Conservation (phyloP, 1,140 invertebrate species). For the Drosophila equinoxialis region DNA sequence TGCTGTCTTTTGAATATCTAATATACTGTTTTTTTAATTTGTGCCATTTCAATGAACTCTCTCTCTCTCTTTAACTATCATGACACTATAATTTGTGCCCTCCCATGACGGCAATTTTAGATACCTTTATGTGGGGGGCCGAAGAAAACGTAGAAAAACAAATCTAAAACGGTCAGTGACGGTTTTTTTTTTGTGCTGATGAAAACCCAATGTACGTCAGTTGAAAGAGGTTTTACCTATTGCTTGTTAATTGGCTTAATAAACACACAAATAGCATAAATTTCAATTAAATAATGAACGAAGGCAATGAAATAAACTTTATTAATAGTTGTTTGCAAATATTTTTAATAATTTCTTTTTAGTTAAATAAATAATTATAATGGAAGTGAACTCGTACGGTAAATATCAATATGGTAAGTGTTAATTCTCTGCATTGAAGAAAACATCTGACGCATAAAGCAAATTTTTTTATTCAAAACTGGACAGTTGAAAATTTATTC, state of each 20-base stretch:
- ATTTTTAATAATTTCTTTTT: conserved; percentile 1
- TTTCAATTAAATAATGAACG: conserved; percentile 2
- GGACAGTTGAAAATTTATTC: no score
- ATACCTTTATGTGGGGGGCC: background rate
- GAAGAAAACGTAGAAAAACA: background rate
- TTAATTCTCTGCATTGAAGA: background rate
- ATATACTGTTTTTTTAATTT: no score
- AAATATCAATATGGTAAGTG: background rate
- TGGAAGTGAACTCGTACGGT: background rate
- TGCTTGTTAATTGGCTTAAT: background rate
- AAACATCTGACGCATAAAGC: background rate
- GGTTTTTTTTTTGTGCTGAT: background rate
- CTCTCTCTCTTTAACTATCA: no score
- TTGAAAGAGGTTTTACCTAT: background rate
- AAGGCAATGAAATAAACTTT: conserved; percentile 12
- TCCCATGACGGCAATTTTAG: background rate
- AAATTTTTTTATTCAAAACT: no score
- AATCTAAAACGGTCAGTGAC: conserved; percentile 1
- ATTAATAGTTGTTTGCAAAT: conserved; percentile 9
- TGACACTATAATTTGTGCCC: background rate
- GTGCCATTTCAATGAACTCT: background rate
- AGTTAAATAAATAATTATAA: conserved; percentile 8
- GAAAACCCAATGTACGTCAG: background rate
- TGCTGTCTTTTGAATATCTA: no score
- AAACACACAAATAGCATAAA: conserved; percentile 9